Evolutionary conservation across 1,140 invertebrate species (phyloP).

Genomic region (Popillia japonica): DNA sequence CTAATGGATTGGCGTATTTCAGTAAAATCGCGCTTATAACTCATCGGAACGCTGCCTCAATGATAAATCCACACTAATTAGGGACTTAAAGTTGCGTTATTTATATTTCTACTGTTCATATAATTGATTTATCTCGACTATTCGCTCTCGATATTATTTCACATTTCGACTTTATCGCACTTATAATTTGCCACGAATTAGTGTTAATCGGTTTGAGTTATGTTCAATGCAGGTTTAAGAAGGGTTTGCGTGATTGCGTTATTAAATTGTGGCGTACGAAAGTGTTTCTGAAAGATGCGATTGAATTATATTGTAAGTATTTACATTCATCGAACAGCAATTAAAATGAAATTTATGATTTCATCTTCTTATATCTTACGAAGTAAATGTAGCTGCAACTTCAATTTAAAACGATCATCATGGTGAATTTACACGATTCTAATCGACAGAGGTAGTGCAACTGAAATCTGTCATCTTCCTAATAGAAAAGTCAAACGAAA

Average conservation of each 20-base stretch:
- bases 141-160: neutral
- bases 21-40: conserved; percentile 22
- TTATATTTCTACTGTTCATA: conserved; percentile 23
- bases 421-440: too few relatives aligned
- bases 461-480: too few relatives aligned
- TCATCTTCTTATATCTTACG: neutral
- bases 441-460: too few relatives aligned
- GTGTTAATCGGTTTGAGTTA: conserved; percentile 5
- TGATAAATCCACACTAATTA: conserved; percentile 26
- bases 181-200: conserved; percentile 22
- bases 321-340: neutral
- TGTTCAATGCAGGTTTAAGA: neutral
- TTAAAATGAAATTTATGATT: neutral
- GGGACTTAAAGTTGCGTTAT: conserved; percentile 24
- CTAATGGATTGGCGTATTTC: conserved; percentile 33
- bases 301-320: neutral
- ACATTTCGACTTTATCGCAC: conserved; percentile 1
- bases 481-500: too few relatives aligned
- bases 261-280: neutral
- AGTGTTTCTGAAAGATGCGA: conserved; percentile 7
- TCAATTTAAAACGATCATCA: neutral
- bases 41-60: conserved; percentile 13
- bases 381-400: neutral
- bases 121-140: conserved; percentile 27
- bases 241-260: conserved; percentile 5